A percentile compares a stretch with the other conserved stretches of the same genome.
Conservation (phyloP, 2,888 invertebrate genomes). For the Gortyna flavago region DNA sequence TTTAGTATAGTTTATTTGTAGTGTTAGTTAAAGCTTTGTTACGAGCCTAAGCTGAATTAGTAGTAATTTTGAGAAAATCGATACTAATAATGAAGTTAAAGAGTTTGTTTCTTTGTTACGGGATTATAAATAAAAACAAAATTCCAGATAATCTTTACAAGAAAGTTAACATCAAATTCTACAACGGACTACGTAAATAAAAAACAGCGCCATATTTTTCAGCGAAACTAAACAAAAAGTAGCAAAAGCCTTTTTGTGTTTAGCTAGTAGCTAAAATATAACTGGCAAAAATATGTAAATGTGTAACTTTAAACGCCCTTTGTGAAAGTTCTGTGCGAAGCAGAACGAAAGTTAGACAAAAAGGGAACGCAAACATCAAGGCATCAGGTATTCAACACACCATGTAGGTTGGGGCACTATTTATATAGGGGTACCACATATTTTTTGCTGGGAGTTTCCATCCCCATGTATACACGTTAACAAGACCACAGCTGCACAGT, state of each 20-base stretch:
- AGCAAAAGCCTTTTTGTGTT: slow-evolving; percentile 11
- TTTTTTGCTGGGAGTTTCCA: not conserved
- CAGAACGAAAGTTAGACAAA: slow-evolving; percentile 37
- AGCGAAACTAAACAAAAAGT: slow-evolving; percentile 4
- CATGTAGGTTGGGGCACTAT: slow-evolving; percentile 23
- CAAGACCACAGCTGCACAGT: not conserved
- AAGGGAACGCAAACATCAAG: slow-evolving; percentile 26
- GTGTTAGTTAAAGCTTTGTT: not conserved
- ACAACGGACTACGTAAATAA: slow-evolving; percentile 12
- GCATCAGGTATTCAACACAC: slow-evolving; percentile 25
- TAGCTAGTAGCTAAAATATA: slow-evolving; percentile 30
- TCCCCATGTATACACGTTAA: not conserved
- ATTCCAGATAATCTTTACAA: not conserved
- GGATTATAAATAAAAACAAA: slow-evolving; percentile 6
- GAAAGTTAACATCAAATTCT: slow-evolving; percentile 20
- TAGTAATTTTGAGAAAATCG: not conserved
- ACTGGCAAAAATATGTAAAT: slow-evolving; percentile 48
- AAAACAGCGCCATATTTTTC: slow-evolving; percentile 15
- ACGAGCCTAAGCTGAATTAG: not conserved
- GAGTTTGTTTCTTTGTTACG: not conserved
- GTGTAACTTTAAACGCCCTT: slow-evolving; percentile 43
- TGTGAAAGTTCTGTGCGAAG: slow-evolving; percentile 33
- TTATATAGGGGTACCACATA: not conserved
- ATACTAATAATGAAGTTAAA: too few relatives aligned
- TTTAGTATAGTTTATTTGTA: not conserved